Conservation (phyloP, 2,888 invertebrate species). For the Apamea sordens region DNA sequence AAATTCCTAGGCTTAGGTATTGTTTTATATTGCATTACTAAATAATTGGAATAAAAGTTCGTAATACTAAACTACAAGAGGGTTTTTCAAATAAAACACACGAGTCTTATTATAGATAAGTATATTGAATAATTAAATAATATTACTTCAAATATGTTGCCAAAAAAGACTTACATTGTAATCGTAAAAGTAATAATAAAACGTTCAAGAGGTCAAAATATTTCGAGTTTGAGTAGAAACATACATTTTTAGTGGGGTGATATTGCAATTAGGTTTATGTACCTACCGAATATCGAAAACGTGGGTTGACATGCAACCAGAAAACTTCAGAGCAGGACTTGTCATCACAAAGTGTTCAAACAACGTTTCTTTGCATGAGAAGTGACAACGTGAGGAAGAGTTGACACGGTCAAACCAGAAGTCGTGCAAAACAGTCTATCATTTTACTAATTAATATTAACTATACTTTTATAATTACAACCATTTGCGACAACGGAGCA, state of each 20-base stretch:
- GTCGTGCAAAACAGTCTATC: slow-evolving; percentile 89
- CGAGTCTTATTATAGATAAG: slow-evolving; percentile 89
- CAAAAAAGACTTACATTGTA: slow-evolving; percentile 89
- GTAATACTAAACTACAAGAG: background rate
- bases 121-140: slow-evolving; percentile 91
- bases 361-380: slow-evolving; percentile 70
- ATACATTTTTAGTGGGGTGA: slow-evolving; percentile 78
- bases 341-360: slow-evolving; percentile 84
- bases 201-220: slow-evolving; percentile 87
- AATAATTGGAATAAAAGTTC: background rate
- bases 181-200: slow-evolving; percentile 88
- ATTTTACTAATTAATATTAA: slow-evolving; percentile 86
- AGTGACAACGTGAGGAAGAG: slow-evolving; percentile 74
- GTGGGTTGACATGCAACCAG: slow-evolving; percentile 72
- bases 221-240: slow-evolving; percentile 86
- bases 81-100: slow-evolving; percentile 80
- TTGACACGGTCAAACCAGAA: slow-evolving; percentile 80
- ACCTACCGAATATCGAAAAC: slow-evolving; percentile 71
- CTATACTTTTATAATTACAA: slow-evolving; percentile 88
- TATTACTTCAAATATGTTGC: slow-evolving; percentile 90
- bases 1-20: background rate
- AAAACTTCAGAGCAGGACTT: slow-evolving; percentile 72
- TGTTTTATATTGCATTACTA: background rate
- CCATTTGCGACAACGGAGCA: slow-evolving; percentile 89
- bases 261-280: slow-evolving; percentile 78